Percentiles rank a stretch among this genome's conserved stretches.
phyloP scores from a whole-genome alignment of 2,888 invertebrate species.

The Anorthoa munda region DNA sequence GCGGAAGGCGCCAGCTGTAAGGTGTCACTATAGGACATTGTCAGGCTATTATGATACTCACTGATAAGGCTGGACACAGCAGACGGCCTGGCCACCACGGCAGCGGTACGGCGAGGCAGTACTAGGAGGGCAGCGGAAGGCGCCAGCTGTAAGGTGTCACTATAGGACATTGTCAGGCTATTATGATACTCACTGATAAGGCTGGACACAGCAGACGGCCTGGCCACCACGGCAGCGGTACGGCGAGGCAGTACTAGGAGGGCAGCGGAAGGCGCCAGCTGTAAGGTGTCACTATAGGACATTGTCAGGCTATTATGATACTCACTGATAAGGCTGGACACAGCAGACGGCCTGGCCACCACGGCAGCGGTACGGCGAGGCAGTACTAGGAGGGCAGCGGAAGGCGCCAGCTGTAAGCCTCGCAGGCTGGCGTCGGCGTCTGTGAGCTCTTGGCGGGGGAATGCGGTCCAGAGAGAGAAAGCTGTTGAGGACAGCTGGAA shows the following conservation, averaged over 20 bases:
- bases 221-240: constrained; percentile 67
- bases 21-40: too few relatives aligned
- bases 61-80: background rate
- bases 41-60: background rate
- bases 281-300: too few relatives aligned
- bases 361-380: constrained; percentile 84
- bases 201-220: constrained; percentile 57
- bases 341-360: constrained; percentile 57
- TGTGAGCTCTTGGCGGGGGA: constrained; percentile 93
- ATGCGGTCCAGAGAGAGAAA: constrained; percentile 94
- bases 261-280: constrained; percentile 94
- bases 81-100: too few relatives aligned
- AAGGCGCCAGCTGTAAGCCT: constrained; percentile 94
- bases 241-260: constrained; percentile 93
- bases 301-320: too few relatives aligned
- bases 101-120: too few relatives aligned
- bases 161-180: too few relatives aligned
- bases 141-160: too few relatives aligned
- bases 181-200: background rate
- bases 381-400: constrained; percentile 94
- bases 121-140: too few relatives aligned
- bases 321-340: constrained; percentile 55
- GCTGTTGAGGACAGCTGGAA: constrained; percentile 82
- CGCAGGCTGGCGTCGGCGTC: constrained; percentile 91
- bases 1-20: too few relatives aligned